Evolutionary conservation across 2,797 vertebrate genomes (phyloP).

Genomic region (Anomalospiza imberbis): DNA sequence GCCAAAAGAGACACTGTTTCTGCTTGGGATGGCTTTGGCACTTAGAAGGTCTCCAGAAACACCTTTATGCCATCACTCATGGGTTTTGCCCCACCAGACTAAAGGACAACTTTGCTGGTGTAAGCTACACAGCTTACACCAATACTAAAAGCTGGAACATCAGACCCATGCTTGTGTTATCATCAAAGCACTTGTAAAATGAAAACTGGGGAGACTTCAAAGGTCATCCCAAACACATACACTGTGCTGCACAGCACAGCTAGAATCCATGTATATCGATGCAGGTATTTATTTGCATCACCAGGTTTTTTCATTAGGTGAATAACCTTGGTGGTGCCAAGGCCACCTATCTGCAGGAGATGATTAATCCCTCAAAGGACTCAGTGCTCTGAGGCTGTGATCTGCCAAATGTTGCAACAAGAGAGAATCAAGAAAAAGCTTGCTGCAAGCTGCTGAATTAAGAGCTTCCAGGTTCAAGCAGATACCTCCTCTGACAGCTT

Average conservation of each 20-base stretch:
- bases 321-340: not conserved
- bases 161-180: not conserved
- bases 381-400: not conserved
- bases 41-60: not conserved
- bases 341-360: not conserved
- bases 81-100: not conserved
- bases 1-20: not conserved
- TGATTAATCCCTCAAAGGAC: not conserved
- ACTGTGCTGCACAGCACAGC: not conserved
- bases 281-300: not conserved
- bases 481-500: not conserved
- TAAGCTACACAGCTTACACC: not conserved
- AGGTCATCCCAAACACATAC: fast-evolving
- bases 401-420: fast-evolving
- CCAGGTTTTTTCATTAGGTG: not conserved
- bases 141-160: not conserved
- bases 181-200: not conserved
- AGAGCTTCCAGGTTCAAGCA: not conserved
- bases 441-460: not conserved
- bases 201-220: fast-evolving
- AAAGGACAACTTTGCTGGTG: not conserved
- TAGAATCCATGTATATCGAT: fast-evolving
- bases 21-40: not conserved
- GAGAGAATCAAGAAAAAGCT: not conserved
- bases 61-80: fast-evolving